phyloP scores from a whole-genome alignment of 2,113 vertebrate genomes.

The Bufo bufo region DNA sequence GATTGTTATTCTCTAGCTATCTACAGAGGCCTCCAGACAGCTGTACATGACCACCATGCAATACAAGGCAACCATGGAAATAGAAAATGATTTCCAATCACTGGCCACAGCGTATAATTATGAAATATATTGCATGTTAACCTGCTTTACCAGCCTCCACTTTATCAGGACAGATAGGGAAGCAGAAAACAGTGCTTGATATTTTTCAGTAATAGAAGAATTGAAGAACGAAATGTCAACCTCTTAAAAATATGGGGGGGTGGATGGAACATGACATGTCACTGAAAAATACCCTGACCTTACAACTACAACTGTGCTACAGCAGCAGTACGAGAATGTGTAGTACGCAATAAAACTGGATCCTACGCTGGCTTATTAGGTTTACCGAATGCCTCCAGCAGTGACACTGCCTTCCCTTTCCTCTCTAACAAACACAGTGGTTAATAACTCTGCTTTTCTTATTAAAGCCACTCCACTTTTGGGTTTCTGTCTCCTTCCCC shows the following conservation, averaged over 20 bases:
- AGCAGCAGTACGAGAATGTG: neutral
- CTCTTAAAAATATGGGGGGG: constrained; percentile 16
- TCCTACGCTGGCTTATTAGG: constrained; percentile 18
- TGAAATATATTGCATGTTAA: neutral
- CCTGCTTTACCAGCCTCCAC: neutral
- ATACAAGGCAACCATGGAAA: neutral
- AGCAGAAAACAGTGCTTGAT: neutral
- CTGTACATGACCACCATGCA: neutral
- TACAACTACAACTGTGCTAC: constrained; percentile 6
- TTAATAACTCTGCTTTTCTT: neutral
- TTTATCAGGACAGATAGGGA: neutral
- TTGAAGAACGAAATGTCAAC: constrained; percentile 41
- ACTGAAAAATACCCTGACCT: constrained; percentile 27
- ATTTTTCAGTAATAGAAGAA: constrained; percentile 7
- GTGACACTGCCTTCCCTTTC: neutral
- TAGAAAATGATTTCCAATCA: too few species aligned
- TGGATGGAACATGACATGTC: constrained; percentile 27
- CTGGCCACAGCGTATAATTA: neutral
- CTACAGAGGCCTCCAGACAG: too few species aligned
- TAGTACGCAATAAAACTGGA: constrained; percentile 9
- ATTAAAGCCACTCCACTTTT: neutral
- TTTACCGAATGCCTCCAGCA: neutral
- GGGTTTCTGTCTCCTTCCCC: neutral
- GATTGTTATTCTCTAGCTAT: too few species aligned
- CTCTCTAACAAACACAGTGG: neutral